Conservation (phyloP, 1,140 invertebrate species). For the Plodia interpunctella region DNA sequence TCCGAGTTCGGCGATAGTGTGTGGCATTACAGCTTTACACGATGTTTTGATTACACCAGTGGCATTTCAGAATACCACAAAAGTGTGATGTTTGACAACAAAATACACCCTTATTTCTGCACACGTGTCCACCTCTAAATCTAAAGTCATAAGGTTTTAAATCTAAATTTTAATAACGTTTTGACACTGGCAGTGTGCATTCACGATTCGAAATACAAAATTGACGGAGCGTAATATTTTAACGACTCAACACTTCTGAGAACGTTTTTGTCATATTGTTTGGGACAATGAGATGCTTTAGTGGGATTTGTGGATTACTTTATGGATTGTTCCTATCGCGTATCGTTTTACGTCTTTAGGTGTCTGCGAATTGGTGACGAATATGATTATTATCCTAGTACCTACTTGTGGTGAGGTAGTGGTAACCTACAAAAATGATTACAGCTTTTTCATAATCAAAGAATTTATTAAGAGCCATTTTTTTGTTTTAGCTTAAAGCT, state of each 20-base stretch:
- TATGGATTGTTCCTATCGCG: neutral
- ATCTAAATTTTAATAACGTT: neutral
- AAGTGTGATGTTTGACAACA: slow-evolving; percentile 29
- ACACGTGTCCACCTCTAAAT: neutral
- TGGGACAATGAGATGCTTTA: neutral
- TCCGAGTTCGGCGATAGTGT: no score
- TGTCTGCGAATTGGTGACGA: no score
- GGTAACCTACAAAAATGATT: no score
- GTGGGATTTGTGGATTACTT: slow-evolving; percentile 1
- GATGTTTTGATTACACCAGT: slow-evolving; percentile 55
- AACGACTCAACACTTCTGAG: slow-evolving; percentile 44
- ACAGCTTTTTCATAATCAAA: no score
- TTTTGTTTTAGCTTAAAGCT: no score
- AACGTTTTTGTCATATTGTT: slow-evolving; percentile 17
- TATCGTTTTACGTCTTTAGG: neutral
- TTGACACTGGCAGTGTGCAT: neutral
- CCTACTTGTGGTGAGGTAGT: no score
- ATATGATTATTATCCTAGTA: no score
- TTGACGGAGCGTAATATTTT: slow-evolving; percentile 40
- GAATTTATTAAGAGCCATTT: no score
- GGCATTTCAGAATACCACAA: slow-evolving; percentile 35
- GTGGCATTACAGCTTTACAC: slow-evolving; percentile 15
- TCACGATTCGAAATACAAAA: slow-evolving; percentile 26
- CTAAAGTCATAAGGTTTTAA: neutral
- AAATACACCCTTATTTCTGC: neutral